Conservation (phyloP, 2,797 vertebrate genomes). For the Pogoniulus pusillus region DNA sequence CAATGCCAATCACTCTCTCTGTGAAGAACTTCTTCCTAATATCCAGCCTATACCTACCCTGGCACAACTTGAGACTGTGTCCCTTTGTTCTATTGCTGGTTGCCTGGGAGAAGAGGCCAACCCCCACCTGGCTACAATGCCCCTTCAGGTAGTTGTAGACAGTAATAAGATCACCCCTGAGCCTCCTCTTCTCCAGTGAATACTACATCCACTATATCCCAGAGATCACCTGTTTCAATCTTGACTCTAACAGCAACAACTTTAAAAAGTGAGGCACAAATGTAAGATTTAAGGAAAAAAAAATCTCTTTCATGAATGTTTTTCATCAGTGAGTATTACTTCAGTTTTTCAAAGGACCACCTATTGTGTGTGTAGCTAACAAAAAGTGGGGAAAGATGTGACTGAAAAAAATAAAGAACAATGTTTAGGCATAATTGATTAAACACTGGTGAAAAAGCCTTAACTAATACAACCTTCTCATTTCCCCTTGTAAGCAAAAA, state of each 20-base stretch:
- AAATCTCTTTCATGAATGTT: not conserved
- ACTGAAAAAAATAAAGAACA: not conserved
- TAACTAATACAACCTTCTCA: not conserved
- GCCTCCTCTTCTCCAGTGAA: too few relatives aligned
- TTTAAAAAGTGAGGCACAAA: not conserved
- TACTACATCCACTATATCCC: not conserved
- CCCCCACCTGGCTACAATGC: too few relatives aligned
- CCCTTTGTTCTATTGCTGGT: too few relatives aligned
- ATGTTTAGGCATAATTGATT: not conserved
- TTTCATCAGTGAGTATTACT: not conserved
- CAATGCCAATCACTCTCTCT: too few relatives aligned
- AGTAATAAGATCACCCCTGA: too few relatives aligned
- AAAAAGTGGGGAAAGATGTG: not conserved
- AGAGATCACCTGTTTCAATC: not conserved
- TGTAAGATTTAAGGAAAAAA: not conserved
- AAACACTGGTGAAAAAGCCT: not conserved
- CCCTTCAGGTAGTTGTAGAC: too few relatives aligned
- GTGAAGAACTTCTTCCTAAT: too few relatives aligned
- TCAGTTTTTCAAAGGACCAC: not conserved
- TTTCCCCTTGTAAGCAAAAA: not conserved
- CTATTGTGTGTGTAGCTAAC: not conserved
- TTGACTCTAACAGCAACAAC: not conserved
- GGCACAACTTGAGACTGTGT: too few relatives aligned
- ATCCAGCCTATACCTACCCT: too few relatives aligned
- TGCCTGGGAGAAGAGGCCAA: too few relatives aligned